Percentiles rank a stretch among this genome's conserved stretches.
Conservation (phyloP, 2,888 invertebrate genomes). For the Hypselothyrea guttata region DNA sequence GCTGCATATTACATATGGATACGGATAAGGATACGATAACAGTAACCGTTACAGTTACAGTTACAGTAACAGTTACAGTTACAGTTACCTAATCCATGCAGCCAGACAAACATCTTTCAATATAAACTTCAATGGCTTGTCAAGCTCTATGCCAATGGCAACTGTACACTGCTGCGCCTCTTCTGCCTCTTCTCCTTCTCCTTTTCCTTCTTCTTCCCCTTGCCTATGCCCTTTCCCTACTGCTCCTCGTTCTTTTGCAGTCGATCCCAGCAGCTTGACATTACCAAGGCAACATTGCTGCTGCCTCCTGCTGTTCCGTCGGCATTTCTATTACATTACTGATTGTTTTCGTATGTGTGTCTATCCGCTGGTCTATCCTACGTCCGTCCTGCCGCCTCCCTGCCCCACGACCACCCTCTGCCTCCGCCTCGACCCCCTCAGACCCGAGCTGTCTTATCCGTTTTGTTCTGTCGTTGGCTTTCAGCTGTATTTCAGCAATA, state of each 20-base stretch:
- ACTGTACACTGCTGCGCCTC: conserved; percentile 21
- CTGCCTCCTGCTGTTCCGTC: conserved; percentile 29
- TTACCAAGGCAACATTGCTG: conserved; percentile 13
- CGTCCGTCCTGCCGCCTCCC: conserved; percentile 12
- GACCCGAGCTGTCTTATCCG: conserved; percentile 19
- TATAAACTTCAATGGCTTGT: conserved; percentile 78
- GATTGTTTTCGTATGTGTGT: conserved; percentile 69
- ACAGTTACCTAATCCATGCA: conserved; percentile 58
- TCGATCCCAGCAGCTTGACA: conserved; percentile 27
- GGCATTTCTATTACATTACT: conserved; percentile 73
- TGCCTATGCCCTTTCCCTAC: neutral
- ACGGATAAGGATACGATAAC: too few species aligned
- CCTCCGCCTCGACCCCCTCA: too few species aligned
- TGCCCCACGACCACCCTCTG: conserved; percentile 9
- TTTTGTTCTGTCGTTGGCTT: conserved; percentile 53
- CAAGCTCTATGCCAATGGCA: conserved; percentile 59
- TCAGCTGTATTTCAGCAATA: conserved; percentile 63
- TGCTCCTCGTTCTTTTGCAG: conserved; percentile 25
- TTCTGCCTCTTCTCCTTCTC: neutral
- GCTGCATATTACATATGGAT: too few species aligned
- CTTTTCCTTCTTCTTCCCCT: neutral
- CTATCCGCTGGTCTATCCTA: neutral
- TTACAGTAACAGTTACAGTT: neutral
- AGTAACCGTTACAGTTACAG: neutral
- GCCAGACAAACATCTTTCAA: conserved; percentile 71